Conservation (phyloP, 2,888 invertebrate genomes). For the Gymnocheta viridis region DNA sequence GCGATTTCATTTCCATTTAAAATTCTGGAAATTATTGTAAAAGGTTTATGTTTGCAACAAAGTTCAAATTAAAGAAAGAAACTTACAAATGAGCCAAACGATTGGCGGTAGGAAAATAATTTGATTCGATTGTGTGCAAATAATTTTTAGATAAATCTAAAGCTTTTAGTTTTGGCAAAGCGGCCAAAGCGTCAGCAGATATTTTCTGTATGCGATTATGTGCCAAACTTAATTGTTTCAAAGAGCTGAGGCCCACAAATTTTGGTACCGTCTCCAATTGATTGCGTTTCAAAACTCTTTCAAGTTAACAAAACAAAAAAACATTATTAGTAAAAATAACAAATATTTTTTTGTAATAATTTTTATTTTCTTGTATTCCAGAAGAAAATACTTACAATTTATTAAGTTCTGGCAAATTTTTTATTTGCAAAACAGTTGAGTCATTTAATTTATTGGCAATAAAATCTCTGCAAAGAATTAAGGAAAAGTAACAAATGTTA, state of each 20-base stretch:
- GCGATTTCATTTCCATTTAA: slow-evolving; percentile 89
- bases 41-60: background rate
- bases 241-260: slow-evolving; percentile 88
- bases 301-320: too few species aligned
- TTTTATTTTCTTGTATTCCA: background rate
- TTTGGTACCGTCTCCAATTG: slow-evolving; percentile 89
- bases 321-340: background rate
- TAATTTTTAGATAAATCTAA: slow-evolving; percentile 82
- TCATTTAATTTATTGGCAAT: slow-evolving; percentile 84
- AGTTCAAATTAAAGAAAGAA: background rate
- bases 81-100: slow-evolving; percentile 78
- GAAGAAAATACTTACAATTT: slow-evolving; percentile 82
- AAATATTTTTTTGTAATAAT: background rate
- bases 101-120: slow-evolving; percentile 83
- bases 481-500: background rate
- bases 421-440: slow-evolving; percentile 82
- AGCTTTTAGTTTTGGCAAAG: slow-evolving; percentile 83
- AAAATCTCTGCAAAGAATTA: slow-evolving; percentile 83
- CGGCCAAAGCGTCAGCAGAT: slow-evolving; percentile 93
- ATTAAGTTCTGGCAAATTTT: slow-evolving; percentile 82
- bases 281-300: slow-evolving; percentile 88
- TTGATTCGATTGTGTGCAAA: slow-evolving; percentile 79
- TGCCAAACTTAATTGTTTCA: slow-evolving; percentile 89
- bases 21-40: slow-evolving; percentile 83
- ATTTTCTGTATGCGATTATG: slow-evolving; percentile 91